A percentile compares a stretch with the other conserved stretches of the same genome.
These are phyloP conservation scores for Coregonus sp. DNA, from an alignment of 2,797 vertebrate genomes.

Conservation along the genomic window DNA sequence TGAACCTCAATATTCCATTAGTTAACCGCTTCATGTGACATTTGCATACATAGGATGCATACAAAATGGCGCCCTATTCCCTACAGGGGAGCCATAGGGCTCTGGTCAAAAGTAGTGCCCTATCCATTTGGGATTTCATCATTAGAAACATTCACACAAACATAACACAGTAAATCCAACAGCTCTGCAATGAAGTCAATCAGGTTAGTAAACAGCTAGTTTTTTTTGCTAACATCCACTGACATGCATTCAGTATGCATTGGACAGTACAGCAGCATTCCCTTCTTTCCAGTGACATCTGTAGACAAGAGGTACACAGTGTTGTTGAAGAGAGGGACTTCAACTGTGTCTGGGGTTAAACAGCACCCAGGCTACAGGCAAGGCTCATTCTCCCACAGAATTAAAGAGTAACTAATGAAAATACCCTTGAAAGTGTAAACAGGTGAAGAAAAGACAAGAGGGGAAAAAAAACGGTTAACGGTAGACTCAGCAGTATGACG, in stretches of 20 bases:
- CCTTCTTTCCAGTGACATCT: constrained; percentile 37
- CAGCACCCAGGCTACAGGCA: not conserved
- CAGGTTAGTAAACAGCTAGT: not conserved
- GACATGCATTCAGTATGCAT: constrained; percentile 28
- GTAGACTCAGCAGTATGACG: not conserved
- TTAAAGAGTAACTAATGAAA: constrained; percentile 19
- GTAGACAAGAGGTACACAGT: constrained; percentile 39
- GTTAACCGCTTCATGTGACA: too few relatives aligned
- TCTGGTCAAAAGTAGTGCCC: constrained; percentile 1
- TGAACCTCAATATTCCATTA: not conserved
- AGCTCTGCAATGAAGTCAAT: not conserved
- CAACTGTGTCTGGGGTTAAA: not conserved
- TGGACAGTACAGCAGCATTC: not conserved
- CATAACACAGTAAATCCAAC: constrained; percentile 21
- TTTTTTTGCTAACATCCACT: not conserved
- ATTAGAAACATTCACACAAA: constrained; percentile 25
- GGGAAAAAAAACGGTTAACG: not conserved
- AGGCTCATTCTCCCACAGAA: not conserved
- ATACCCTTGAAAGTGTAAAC: constrained; percentile 10
- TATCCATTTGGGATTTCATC: constrained; percentile 18
- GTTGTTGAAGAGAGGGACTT: not conserved
- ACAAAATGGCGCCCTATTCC: too few relatives aligned
- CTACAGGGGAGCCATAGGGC: too few relatives aligned
- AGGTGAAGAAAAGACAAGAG: constrained; percentile 10
- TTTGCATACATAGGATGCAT: too few relatives aligned